A percentile compares a stretch with the other conserved stretches of the same genome.
These are phyloP conservation scores for Dryomyza anilis DNA, from an alignment of 2,888 invertebrate genomes.

Conservation along the genomic window DNA sequence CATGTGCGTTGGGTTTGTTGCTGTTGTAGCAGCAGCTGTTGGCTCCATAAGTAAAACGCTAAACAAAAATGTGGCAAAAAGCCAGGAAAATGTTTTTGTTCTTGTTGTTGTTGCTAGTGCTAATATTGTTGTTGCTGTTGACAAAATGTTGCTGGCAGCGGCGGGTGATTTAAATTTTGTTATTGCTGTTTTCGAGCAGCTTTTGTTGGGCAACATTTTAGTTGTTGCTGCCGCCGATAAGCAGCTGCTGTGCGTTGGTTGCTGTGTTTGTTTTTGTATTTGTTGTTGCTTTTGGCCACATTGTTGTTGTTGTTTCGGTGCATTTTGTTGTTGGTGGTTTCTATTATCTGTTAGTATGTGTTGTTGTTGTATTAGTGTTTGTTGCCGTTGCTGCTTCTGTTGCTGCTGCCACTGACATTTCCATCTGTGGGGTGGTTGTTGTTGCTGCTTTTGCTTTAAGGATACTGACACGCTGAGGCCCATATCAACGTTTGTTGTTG, in stretches of 20 bases:
- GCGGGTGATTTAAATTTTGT: neutral
- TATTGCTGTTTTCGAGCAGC: slow-evolving; percentile 4
- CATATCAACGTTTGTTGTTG: slow-evolving; percentile 31
- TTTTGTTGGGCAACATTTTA: neutral
- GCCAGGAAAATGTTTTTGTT: slow-evolving; percentile 9
- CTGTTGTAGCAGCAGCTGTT: neutral
- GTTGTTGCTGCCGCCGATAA: slow-evolving; percentile 2
- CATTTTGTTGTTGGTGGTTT: slow-evolving; percentile 14
- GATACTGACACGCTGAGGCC: slow-evolving; percentile 25
- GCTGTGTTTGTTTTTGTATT: neutral
- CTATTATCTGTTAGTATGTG: neutral
- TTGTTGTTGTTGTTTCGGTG: neutral
- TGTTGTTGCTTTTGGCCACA: slow-evolving; percentile 10
- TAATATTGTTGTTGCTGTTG: slow-evolving; percentile 17
- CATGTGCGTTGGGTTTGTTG: neutral
- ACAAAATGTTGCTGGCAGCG: too few relatives aligned
- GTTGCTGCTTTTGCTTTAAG: slow-evolving; percentile 31
- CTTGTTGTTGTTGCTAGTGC: slow-evolving; percentile 23
- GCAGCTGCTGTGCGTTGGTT: neutral
- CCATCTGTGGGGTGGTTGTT: slow-evolving; percentile 7
- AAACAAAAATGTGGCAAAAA: slow-evolving; percentile 10
- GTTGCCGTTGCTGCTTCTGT: slow-evolving; percentile 34
- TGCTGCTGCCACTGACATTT: neutral
- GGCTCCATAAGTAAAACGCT: slow-evolving; percentile 1
- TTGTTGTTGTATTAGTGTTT: slow-evolving; percentile 15